Percentiles rank a stretch among this genome's conserved stretches.
phyloP scores from a whole-genome alignment of 2,113 vertebrate species.

The Glaucidium brasilianum region DNA sequence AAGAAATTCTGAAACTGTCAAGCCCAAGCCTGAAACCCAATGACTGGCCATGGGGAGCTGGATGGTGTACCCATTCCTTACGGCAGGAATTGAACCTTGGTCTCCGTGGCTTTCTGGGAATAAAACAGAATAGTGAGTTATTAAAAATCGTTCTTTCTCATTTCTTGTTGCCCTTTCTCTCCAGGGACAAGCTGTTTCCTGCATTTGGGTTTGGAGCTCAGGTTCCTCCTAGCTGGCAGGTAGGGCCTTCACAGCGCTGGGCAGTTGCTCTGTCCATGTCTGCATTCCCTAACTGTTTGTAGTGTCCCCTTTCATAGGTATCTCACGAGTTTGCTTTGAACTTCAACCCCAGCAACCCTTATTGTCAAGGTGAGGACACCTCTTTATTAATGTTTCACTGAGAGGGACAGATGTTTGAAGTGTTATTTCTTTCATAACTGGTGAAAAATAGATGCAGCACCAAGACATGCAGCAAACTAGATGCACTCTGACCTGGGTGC shows the following conservation, averaged over 20 bases:
- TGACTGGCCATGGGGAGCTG: background rate
- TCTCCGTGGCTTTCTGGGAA: background rate
- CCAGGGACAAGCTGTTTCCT: conserved; percentile 91
- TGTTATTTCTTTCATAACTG: background rate
- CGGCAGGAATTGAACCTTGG: background rate
- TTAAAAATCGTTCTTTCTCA: background rate
- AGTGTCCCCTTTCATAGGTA: conserved; percentile 71
- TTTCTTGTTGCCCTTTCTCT: background rate
- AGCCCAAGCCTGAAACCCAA: background rate
- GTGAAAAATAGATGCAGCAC: background rate
- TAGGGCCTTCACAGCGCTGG: background rate
- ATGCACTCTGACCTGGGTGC: background rate
- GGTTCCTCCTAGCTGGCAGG: conserved; percentile 89
- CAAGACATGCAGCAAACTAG: background rate
- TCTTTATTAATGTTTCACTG: background rate
- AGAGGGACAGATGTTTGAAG: background rate
- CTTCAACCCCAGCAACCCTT: conserved; percentile 87
- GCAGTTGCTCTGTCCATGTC: background rate
- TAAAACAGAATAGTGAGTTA: background rate
- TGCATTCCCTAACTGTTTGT: background rate
- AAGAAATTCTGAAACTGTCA: background rate
- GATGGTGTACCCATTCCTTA: background rate
- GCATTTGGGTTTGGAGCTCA: conserved; percentile 94
- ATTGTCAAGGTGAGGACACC: conserved; percentile 82
- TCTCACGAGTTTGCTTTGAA: conserved; percentile 95